Evolutionary conservation across 2,797 vertebrate genomes (phyloP).

Genomic region (Peromyscus nudipes): DNA sequence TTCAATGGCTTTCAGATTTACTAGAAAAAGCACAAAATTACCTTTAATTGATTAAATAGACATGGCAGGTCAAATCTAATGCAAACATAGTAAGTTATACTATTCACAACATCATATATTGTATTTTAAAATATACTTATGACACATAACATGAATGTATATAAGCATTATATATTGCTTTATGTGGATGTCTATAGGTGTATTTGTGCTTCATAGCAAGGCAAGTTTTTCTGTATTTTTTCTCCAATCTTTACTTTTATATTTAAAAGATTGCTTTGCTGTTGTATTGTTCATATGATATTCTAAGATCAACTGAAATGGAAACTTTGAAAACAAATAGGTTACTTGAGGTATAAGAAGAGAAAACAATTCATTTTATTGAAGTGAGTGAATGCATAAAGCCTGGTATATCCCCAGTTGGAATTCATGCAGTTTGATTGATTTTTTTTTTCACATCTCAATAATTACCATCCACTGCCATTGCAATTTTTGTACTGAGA

Average conservation of each 20-base stretch:
- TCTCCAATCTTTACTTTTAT: neutral
- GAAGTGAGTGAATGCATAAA: neutral
- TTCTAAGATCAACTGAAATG: neutral
- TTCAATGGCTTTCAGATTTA: slow-evolving; percentile 63
- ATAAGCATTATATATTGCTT: neutral
- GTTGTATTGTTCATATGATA: neutral
- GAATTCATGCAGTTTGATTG: neutral
- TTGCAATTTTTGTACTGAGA: neutral
- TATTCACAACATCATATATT: slow-evolving; percentile 55
- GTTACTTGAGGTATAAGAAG: neutral
- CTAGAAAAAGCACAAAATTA: slow-evolving; percentile 44
- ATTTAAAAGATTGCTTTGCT: neutral
- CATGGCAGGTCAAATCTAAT: slow-evolving; percentile 66
- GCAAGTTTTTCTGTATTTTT: neutral
- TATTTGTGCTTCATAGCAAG: neutral
- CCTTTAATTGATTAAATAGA: slow-evolving; percentile 74
- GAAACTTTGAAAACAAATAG: neutral
- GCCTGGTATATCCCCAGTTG: neutral
- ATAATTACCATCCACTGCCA: neutral
- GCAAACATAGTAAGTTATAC: slow-evolving; percentile 15
- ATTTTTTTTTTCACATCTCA: neutral
- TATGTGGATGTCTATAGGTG: neutral
- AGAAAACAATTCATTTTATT: neutral
- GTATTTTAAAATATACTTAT: slow-evolving; percentile 58
- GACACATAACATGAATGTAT: slow-evolving; percentile 11